Conservation (phyloP, 2,113 vertebrate species). For the Bubo blakistoni region DNA sequence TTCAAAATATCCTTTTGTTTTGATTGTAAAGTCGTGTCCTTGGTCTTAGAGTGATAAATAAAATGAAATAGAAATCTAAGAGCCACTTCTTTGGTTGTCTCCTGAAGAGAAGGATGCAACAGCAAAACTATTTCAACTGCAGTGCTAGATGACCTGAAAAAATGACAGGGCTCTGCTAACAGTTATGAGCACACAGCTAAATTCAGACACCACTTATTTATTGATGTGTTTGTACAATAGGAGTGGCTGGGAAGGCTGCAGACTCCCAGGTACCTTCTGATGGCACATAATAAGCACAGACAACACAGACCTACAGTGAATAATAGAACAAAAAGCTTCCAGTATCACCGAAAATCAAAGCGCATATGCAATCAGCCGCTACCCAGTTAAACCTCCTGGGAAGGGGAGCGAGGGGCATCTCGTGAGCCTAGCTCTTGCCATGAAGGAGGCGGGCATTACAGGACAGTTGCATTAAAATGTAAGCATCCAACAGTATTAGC, state of each 20-base stretch:
- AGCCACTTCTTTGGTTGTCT: background rate
- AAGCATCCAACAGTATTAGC: background rate
- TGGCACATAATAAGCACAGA: constrained; percentile 59
- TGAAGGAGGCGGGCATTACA: background rate
- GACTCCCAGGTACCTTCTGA: constrained; percentile 42
- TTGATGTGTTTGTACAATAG: constrained; percentile 62
- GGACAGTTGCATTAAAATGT: background rate
- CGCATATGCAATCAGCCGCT: background rate
- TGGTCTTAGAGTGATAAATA: background rate
- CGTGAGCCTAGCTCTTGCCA: background rate
- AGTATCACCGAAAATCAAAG: constrained; percentile 55
- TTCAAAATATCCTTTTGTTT: background rate
- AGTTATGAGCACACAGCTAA: background rate
- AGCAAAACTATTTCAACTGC: background rate
- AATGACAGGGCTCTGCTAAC: constrained; percentile 6
- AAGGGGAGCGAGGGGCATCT: background rate
- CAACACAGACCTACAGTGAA: constrained; percentile 53
- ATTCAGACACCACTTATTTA: constrained; percentile 53
- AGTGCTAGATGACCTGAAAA: constrained; percentile 44
- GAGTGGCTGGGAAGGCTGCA: constrained; percentile 47
- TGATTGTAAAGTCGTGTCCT: background rate
- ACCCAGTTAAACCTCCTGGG: constrained; percentile 8
- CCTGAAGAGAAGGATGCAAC: constrained; percentile 34
- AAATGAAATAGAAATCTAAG: background rate
- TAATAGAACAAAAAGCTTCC: constrained; percentile 73